Evolutionary conservation across 2,888 invertebrate species (phyloP).

Genomic region (Marronus borbonicus): DNA sequence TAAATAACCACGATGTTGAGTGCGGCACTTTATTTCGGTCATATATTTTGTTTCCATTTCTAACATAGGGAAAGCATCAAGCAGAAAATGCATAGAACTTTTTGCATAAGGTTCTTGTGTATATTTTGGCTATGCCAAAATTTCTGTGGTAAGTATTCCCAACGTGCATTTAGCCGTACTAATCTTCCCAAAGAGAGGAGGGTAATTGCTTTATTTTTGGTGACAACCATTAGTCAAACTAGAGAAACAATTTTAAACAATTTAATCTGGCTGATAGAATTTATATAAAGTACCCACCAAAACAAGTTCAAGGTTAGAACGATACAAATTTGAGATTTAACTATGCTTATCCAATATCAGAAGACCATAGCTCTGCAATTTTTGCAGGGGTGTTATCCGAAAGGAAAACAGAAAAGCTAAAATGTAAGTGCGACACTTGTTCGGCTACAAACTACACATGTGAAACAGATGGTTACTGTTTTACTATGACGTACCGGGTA

Average conservation of each 20-base stretch:
- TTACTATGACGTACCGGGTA: slow-evolving; percentile 82
- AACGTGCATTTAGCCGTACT: slow-evolving; percentile 28
- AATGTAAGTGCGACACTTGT: slow-evolving; percentile 89
- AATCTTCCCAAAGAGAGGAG: slow-evolving; percentile 4
- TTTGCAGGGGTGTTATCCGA: slow-evolving; percentile 71
- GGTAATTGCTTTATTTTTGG: slow-evolving; percentile 22
- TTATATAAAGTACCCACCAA: slow-evolving; percentile 46
- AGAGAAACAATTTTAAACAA: slow-evolving; percentile 26
- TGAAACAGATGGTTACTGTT: slow-evolving; percentile 91
- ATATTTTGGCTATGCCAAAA: slow-evolving; percentile 65
- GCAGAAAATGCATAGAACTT: slow-evolving; percentile 62
- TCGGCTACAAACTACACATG: slow-evolving; percentile 84
- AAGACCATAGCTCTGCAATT: slow-evolving; percentile 33
- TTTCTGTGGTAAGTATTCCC: slow-evolving; percentile 61
- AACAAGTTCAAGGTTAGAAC: slow-evolving; percentile 52
- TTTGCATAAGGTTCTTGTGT: slow-evolving; percentile 63
- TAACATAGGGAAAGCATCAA: slow-evolving; percentile 40
- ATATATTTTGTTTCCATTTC: slow-evolving; percentile 43
- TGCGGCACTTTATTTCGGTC: slow-evolving; percentile 45
- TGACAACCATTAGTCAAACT: slow-evolving; percentile 19
- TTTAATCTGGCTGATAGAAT: slow-evolving; percentile 36
- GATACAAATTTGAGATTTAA: slow-evolving; percentile 33
- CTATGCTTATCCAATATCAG: not conserved
- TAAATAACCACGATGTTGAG: slow-evolving; percentile 58
- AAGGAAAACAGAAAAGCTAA: slow-evolving; percentile 70